These are phyloP conservation scores for Aleadryas rufinucha DNA, from an alignment of 2,113 vertebrate species.

Conservation along the genomic window DNA sequence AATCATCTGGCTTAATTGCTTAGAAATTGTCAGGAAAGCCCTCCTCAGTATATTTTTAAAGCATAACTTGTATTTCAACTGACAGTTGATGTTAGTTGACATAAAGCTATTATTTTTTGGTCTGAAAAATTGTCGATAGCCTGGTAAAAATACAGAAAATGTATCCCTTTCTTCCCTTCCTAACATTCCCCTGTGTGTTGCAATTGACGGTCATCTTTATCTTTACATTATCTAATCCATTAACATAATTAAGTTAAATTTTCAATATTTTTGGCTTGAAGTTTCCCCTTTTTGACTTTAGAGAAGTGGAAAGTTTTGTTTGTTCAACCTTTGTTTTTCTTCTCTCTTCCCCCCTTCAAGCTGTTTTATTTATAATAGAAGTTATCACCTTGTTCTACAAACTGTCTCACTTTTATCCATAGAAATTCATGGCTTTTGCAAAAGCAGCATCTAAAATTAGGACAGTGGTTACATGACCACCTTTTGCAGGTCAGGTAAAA, in stretches of 20 bases:
- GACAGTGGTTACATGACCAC: background rate
- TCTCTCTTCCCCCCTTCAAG: rapidly evolving
- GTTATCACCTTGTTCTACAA: background rate
- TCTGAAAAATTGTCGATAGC: background rate
- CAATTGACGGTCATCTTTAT: background rate
- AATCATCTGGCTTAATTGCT: background rate
- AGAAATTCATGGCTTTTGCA: background rate
- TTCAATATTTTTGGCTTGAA: background rate
- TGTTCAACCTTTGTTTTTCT: background rate
- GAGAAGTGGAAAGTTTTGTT: background rate
- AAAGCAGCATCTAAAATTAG: background rate
- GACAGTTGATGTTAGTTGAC: background rate
- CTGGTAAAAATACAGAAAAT: background rate
- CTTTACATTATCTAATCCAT: background rate
- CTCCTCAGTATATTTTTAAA: background rate
- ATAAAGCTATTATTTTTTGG: background rate
- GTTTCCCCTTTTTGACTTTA: background rate
- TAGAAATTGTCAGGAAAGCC: background rate
- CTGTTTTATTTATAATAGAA: background rate
- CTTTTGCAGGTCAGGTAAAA: background rate
- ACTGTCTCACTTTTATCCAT: background rate
- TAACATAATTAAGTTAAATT: background rate
- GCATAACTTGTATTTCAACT: background rate
- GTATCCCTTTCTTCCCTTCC: background rate
- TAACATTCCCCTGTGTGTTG: background rate